These are phyloP conservation scores for Capitella teleta DNA, from an alignment of 1,140 invertebrate species.

Conservation along the genomic window DNA sequence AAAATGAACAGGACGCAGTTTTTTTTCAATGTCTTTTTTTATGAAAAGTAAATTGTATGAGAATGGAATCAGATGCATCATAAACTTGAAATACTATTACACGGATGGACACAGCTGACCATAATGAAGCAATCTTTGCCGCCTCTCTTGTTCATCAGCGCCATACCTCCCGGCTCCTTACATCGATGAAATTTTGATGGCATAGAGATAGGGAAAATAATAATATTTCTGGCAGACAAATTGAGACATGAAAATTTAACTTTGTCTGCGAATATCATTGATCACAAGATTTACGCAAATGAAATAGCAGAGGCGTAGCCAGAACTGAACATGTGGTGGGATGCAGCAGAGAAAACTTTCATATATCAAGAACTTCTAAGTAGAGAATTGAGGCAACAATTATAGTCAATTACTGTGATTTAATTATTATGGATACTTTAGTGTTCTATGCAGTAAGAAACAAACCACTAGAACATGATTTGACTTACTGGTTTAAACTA, in stretches of 20 bases:
- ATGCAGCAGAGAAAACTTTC: background rate
- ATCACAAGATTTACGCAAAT: background rate
- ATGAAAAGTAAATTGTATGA: background rate
- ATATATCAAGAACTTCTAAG: background rate
- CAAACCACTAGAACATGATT: too few relatives aligned
- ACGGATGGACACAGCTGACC: background rate
- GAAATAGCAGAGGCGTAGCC: background rate
- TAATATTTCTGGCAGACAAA: background rate
- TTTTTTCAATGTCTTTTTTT: background rate
- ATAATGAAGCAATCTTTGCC: background rate
- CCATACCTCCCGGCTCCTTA: background rate
- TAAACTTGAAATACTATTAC: background rate
- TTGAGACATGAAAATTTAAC: background rate
- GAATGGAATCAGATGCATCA: background rate
- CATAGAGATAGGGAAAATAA: background rate
- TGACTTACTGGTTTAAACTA: too few relatives aligned
- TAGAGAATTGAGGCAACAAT: background rate
- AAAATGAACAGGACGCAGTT: background rate
- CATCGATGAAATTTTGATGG: background rate
- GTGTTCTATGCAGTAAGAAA: background rate
- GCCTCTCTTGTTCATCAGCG: background rate
- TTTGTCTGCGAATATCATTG: background rate
- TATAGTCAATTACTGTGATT: background rate
- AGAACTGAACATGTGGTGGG: background rate
- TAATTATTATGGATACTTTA: too few relatives aligned